phyloP scores from a whole-genome alignment of 2,113 vertebrate genomes.

The Silurus glanis region DNA sequence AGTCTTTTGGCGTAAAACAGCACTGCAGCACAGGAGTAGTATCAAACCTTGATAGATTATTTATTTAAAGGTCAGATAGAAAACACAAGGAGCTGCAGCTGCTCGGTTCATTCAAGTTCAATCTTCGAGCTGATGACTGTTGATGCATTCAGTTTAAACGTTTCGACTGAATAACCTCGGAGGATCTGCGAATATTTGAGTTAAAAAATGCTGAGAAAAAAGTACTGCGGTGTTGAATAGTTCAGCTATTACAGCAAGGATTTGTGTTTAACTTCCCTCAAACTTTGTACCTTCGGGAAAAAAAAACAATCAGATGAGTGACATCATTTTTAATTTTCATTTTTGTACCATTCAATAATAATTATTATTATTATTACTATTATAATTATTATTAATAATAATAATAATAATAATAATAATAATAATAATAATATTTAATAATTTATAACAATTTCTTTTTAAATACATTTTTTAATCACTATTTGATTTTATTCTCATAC shows the following conservation, averaged over 20 bases:
- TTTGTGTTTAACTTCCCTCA: not conserved
- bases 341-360: not conserved
- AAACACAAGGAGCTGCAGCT: slow-evolving; percentile 21
- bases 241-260: slow-evolving; percentile 15
- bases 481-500: no score
- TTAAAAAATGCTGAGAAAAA: slow-evolving; percentile 4
- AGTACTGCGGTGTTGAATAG: slow-evolving; percentile 1
- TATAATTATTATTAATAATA: no score
- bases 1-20: slow-evolving; percentile 35
- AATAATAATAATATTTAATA: no score
- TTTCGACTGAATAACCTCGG: slow-evolving; percentile 21
- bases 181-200: slow-evolving; percentile 14
- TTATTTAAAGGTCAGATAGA: slow-evolving; percentile 46
- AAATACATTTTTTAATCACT: no score
- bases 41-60: slow-evolving; percentile 47
- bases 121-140: slow-evolving; percentile 19
- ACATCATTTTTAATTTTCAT: not conserved
- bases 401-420: no score
- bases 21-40: slow-evolving; percentile 18
- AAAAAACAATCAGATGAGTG: not conserved
- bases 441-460: no score
- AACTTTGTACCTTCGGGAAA: not conserved
- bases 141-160: slow-evolving; percentile 32
- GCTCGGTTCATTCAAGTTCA: slow-evolving; percentile 17
- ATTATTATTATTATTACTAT: no score